A percentile compares a stretch with the other conserved stretches of the same genome.
phyloP scores from a whole-genome alignment of 2,888 invertebrate genomes.

The Slavum lentiscoides region DNA sequence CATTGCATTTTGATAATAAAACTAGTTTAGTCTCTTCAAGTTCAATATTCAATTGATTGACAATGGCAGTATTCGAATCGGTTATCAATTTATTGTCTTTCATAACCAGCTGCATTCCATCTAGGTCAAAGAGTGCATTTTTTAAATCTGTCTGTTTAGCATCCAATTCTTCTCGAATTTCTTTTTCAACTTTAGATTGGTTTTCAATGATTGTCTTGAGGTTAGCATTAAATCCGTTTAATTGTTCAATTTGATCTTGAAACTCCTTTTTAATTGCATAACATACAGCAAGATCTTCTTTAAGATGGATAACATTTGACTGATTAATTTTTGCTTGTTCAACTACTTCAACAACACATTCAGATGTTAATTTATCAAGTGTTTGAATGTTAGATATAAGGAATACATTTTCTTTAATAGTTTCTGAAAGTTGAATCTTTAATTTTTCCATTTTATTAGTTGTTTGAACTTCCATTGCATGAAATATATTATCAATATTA shows the following conservation, averaged over 20 bases:
- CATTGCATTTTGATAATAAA: constrained; percentile 11
- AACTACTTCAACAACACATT: constrained; percentile 27
- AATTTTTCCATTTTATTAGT: constrained; percentile 4
- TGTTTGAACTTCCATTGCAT: constrained; percentile 5
- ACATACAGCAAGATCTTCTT: constrained; percentile 10
- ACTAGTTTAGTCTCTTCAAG: constrained; percentile 15
- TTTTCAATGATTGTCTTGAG: background rate
- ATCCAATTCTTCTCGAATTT: background rate
- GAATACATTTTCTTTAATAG: constrained; percentile 32
- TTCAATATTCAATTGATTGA: constrained; percentile 16
- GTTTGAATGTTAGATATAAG: constrained; percentile 19
- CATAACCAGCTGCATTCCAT: background rate
- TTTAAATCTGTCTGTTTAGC: constrained; percentile 11
- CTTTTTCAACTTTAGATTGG: constrained; percentile 6
- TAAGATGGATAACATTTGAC: background rate
- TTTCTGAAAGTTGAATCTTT: constrained; percentile 5
- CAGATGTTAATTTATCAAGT: constrained; percentile 31
- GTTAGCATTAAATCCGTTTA: constrained; percentile 8
- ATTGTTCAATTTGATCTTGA: constrained; percentile 29
- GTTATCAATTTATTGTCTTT: background rate
- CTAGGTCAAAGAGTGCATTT: background rate
- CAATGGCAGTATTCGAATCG: background rate
- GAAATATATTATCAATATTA: constrained; percentile 28
- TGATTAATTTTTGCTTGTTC: constrained; percentile 35
- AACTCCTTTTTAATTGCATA: constrained; percentile 21